A percentile compares a stretch with the other conserved stretches of the same genome.
Conservation (phyloP, 2,113 vertebrate species). For the Emydocephalus ijimae region DNA sequence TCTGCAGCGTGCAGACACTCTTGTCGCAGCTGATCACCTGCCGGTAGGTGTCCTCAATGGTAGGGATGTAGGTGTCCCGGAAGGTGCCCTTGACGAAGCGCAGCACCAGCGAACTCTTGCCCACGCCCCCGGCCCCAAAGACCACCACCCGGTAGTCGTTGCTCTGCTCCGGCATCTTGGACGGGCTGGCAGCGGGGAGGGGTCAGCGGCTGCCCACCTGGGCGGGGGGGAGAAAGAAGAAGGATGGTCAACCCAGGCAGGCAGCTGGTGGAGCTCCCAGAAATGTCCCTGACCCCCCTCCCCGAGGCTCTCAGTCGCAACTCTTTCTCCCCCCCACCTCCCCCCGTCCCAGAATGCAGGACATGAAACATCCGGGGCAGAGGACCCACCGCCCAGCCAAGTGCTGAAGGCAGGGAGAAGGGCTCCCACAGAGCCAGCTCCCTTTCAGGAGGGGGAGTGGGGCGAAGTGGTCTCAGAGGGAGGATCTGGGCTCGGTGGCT, state of each 20-base stretch:
- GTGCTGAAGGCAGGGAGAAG: neutral
- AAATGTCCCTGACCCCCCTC: neutral
- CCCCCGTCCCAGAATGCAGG: neutral
- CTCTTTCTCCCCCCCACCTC: too few relatives aligned
- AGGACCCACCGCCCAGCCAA: too few relatives aligned
- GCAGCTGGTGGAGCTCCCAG: neutral
- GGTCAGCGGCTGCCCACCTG: constrained; percentile 38
- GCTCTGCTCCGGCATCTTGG: constrained; percentile 94
- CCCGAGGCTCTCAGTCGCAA: neutral
- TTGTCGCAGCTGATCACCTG: constrained; percentile 99
- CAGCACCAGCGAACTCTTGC: constrained; percentile 94
- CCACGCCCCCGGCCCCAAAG: constrained; percentile 91
- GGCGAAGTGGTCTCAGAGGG: neutral
- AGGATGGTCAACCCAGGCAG: neutral
- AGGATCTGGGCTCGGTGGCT: neutral
- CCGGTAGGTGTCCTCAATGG: constrained; percentile 95
- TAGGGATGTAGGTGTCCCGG: constrained; percentile 95
- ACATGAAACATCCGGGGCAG: neutral
- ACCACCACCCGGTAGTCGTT: constrained; percentile 97
- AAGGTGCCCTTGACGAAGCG: constrained; percentile 96
- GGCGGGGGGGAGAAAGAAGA: neutral
- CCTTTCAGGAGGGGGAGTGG: neutral
- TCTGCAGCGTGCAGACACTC: constrained; percentile 94
- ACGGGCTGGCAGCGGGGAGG: neutral
- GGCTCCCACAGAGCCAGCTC: neutral